These are phyloP conservation scores for Hypomecis atomaria DNA, from an alignment of 2,888 invertebrate species.

Conservation along the genomic window DNA sequence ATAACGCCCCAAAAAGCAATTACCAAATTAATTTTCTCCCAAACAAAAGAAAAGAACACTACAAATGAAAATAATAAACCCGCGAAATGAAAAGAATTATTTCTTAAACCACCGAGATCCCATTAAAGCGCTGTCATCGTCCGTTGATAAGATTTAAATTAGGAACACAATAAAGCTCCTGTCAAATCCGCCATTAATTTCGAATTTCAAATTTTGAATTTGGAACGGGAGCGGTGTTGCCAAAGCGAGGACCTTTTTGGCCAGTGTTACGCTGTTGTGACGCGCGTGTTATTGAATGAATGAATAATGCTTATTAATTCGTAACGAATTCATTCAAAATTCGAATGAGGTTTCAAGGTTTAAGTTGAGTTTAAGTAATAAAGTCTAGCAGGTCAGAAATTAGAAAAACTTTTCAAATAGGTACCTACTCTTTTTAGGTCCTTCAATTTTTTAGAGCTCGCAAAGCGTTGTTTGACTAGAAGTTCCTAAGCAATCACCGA, in stretches of 20 bases:
- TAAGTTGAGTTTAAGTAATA: background rate
- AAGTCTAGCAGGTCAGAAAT: too few relatives aligned
- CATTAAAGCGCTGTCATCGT: slow-evolving; percentile 83
- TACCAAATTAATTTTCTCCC: slow-evolving; percentile 52
- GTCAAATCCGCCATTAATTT: slow-evolving; percentile 84
- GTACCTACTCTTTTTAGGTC: too few relatives aligned
- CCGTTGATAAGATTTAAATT: slow-evolving; percentile 84
- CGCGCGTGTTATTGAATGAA: slow-evolving; percentile 25
- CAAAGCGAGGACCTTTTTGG: slow-evolving; percentile 37
- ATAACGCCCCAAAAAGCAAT: slow-evolving; percentile 38
- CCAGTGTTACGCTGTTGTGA: slow-evolving; percentile 33
- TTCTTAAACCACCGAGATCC: slow-evolving; percentile 75
- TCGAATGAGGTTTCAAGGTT: background rate
- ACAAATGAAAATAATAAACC: slow-evolving; percentile 52
- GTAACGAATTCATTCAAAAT: slow-evolving; percentile 18
- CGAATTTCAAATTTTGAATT: slow-evolving; percentile 79
- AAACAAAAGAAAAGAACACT: slow-evolving; percentile 50
- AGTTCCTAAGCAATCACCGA: too few relatives aligned
- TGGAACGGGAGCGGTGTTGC: slow-evolving; percentile 75
- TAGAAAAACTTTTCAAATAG: too few relatives aligned
- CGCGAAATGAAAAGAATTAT: slow-evolving; percentile 66
- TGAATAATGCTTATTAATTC: slow-evolving; percentile 9
- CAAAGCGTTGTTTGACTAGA: too few relatives aligned
- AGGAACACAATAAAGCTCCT: slow-evolving; percentile 82
- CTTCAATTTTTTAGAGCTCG: too few relatives aligned